Evolutionary conservation across 35 echinoderm and acorn worm species (phyloP).

Genomic region (Patiria miniata): DNA sequence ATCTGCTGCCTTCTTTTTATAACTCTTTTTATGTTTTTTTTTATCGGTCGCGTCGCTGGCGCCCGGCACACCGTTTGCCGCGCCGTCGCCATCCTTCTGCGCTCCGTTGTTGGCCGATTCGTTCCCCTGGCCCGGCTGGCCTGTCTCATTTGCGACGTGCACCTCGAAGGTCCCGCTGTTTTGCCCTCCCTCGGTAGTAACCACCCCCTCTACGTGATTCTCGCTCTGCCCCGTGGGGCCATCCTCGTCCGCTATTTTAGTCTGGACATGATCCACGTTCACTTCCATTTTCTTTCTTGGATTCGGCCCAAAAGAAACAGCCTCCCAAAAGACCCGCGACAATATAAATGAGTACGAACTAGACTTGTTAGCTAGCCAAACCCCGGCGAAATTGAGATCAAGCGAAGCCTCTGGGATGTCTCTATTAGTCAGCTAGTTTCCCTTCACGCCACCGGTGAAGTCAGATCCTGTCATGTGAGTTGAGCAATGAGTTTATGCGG

Average conservation of each 20-base stretch:
- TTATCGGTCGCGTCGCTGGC: not conserved
- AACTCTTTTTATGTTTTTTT: slow-evolving; percentile 3
- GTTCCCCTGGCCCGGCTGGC: not conserved
- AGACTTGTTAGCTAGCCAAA: not conserved
- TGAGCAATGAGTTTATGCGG: too few species aligned
- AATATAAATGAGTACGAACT: not conserved
- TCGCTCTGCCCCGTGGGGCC: not conserved
- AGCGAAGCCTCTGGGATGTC: not conserved
- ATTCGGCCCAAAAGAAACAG: not conserved
- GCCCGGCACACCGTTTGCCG: not conserved
- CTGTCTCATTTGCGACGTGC: not conserved
- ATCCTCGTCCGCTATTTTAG: not conserved
- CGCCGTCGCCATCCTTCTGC: not conserved
- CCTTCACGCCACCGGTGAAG: not conserved
- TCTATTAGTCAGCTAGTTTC: too few species aligned
- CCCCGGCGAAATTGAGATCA: not conserved
- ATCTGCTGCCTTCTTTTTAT: not conserved
- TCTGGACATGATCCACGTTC: not conserved
- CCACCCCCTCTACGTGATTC: not conserved
- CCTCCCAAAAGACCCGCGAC: not conserved
- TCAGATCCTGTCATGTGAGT: slow-evolving; percentile 25
- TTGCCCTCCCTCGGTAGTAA: not conserved
- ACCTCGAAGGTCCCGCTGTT: too few species aligned
- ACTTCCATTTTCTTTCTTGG: slow-evolving; percentile 7
- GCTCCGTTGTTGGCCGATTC: not conserved